Evolutionary conservation across 2,113 vertebrate species (phyloP).

Genomic region (Rousettus leschenaultii): DNA sequence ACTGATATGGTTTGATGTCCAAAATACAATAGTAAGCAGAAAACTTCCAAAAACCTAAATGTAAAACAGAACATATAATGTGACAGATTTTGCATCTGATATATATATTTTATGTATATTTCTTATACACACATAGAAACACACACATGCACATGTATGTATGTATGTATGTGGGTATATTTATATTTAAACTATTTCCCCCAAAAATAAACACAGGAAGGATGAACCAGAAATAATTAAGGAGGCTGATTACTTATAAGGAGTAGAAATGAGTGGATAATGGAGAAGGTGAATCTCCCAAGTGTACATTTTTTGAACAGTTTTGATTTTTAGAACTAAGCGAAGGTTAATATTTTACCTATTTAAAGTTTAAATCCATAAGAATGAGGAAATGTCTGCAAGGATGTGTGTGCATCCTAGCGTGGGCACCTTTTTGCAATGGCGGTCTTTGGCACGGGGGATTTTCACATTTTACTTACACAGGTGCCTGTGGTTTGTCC

Average conservation of each 20-base stretch:
- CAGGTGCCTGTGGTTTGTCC: fast-evolving
- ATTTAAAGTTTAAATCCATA: neutral
- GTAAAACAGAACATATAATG: neutral
- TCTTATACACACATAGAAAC: neutral
- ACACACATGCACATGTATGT: no score
- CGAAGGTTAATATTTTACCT: neutral
- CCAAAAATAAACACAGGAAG: neutral
- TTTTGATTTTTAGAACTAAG: neutral
- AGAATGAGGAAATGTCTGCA: fast-evolving
- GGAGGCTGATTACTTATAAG: neutral
- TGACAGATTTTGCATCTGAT: neutral
- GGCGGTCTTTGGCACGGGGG: fast-evolving
- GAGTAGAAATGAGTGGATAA: neutral
- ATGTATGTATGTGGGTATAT: neutral
- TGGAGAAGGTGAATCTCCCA: neutral
- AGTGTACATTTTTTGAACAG: neutral
- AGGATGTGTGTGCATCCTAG: fast-evolving
- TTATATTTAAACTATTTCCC: neutral
- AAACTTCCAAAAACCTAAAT: fast-evolving
- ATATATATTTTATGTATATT: neutral
- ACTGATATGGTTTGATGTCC: fast-evolving
- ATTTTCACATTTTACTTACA: fast-evolving
- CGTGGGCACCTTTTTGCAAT: fast-evolving
- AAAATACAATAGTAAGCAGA: no score
- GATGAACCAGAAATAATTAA: neutral